Percentiles rank a stretch among this genome's conserved stretches.
phyloP scores from a whole-genome alignment of 30 jellyfish, hydroid and myxozoan species.

The Clytia hemisphaerica region DNA sequence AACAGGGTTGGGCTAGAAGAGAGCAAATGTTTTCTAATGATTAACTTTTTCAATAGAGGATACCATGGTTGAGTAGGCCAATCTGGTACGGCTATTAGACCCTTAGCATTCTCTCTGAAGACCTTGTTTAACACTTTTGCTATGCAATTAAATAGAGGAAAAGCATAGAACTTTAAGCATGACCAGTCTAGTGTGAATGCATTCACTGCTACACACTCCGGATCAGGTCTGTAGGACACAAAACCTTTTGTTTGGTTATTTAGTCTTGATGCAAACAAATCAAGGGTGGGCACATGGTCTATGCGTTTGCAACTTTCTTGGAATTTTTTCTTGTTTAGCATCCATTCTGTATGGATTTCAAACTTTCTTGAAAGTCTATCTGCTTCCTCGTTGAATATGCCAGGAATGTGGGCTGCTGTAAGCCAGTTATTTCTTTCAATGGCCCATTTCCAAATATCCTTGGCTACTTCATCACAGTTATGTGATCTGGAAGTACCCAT shows the following conservation, averaged over 20 bases:
- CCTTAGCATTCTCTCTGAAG: background rate
- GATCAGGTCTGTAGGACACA: conserved; percentile 29
- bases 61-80: conserved; percentile 32
- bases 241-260: conserved; percentile 20
- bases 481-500: conserved; percentile 38
- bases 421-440: conserved; percentile 4
- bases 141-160: conserved; percentile 2
- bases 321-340: background rate
- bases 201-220: conserved; percentile 15
- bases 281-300: background rate
- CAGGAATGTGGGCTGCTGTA: conserved; percentile 31
- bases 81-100: background rate
- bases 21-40: background rate
- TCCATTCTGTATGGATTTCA: conserved; percentile 11
- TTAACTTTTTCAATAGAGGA: background rate
- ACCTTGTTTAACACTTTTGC: conserved; percentile 11
- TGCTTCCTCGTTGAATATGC: conserved; percentile 22
- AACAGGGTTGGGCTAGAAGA: conserved; percentile 25
- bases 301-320: background rate
- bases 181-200: conserved; percentile 15
- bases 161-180: background rate
- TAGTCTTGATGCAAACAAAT: conserved; percentile 22
- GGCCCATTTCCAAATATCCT: conserved; percentile 28
- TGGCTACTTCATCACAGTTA: background rate
- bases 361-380: conserved; percentile 21